Conservation (phyloP, 2,797 vertebrate genomes). For the Epinephelus coioides region DNA sequence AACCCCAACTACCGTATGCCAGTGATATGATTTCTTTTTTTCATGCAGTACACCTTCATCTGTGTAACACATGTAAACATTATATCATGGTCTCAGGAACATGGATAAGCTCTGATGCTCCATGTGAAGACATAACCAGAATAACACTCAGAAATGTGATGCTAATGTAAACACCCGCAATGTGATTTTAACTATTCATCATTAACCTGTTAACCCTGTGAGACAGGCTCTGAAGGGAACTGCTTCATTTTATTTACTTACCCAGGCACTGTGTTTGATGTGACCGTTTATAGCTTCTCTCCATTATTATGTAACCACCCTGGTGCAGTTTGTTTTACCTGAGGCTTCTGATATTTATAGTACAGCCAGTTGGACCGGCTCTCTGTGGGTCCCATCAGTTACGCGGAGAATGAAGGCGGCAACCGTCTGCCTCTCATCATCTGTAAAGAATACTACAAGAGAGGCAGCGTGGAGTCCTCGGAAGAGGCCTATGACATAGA, state of each 20-base stretch:
- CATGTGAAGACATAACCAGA: too few species aligned
- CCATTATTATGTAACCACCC: not conserved
- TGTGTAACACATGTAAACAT: too few species aligned
- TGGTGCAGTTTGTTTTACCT: constrained; percentile 24
- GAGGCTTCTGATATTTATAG: constrained; percentile 70
- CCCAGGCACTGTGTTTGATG: fast-evolving
- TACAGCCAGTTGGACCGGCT: constrained; percentile 87
- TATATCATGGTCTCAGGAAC: too few species aligned
- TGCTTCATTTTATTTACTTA: not conserved
- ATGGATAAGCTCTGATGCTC: too few species aligned
- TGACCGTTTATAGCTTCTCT: not conserved
- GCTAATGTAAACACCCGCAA: too few species aligned
- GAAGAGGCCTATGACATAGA: constrained; percentile 88
- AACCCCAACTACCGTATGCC: too few species aligned
- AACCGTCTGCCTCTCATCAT: constrained; percentile 86
- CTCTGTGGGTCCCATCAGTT: constrained; percentile 90
- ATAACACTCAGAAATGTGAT: too few species aligned
- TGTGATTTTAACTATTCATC: too few species aligned
- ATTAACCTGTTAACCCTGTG: not conserved
- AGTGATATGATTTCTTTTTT: too few species aligned
- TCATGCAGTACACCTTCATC: too few species aligned
- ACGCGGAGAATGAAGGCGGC: constrained; percentile 83
- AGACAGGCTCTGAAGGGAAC: not conserved
- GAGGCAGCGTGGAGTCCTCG: constrained; percentile 80
- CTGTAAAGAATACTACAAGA: constrained; percentile 92